Base-by-base conservation (phyloP, 1,140 invertebrate genomes). In the Penaeus indicus region DNA sequence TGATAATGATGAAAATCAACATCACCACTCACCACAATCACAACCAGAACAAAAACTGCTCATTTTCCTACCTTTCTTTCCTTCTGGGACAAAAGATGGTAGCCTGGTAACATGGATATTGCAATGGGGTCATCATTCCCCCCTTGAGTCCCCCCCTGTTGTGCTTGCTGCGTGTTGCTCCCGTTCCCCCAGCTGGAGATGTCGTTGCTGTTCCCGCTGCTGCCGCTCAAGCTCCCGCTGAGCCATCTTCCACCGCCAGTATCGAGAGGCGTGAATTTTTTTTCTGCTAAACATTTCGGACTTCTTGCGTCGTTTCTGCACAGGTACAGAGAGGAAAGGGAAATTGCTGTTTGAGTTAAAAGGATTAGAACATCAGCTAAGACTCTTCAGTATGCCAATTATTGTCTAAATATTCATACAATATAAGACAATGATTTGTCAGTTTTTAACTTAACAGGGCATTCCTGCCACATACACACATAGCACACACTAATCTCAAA, bases 301-400 rank as follows among this genome's bases (percentile, higher is more conserved):
- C 89, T 91, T 91, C 86, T 91, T 91, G 86, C 89, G 90, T 88
- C 88, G 85, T 82, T 92, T 92, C 88, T 92, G 90, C 75, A 85
- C 83, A 82, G 78, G 75, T 67, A 42, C 38, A 64, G 38, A 79
- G 47, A 19, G 27, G 11, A 42, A 18, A 25, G 60, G 0, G 38
- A 69, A 54, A 32, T 61, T 10, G 27, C 25, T 19, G n/a, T 27
- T 62, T 63, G 80, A 54, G 61, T 25, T 62, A 60, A 62, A 3
- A 18, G 27, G 47, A 80, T 60, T 60, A 16, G n/a, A 7, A 3
- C 25, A 16, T 60, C 78, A 25, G 38, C 78, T 80, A 60, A 60
- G 78, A 80, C 47, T 47, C 47, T 80, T 60, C 27, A 60, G 42
- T 60, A 80, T 25, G 21, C 78, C 38, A 60, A 60, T 60, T 47